These are phyloP conservation scores for Mesoclemmys tuberculata DNA, from an alignment of 2,113 vertebrate genomes.

Conservation along the genomic window DNA sequence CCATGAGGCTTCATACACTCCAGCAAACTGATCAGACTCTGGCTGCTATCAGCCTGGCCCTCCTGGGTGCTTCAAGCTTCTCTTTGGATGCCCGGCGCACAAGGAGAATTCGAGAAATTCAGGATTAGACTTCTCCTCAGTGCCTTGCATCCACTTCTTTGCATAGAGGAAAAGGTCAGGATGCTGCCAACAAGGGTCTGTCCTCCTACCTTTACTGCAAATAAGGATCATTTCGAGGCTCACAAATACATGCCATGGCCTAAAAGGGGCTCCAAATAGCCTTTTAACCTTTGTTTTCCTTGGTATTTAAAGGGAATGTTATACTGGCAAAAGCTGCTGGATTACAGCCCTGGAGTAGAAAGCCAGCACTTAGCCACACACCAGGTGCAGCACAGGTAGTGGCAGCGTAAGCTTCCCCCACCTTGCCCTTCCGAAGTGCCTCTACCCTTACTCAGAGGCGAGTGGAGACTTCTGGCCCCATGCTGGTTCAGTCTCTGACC, in stretches of 20 bases:
- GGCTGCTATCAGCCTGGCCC: no score
- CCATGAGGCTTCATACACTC: not conserved
- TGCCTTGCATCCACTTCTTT: not conserved
- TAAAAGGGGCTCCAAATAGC: not conserved
- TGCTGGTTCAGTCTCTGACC: not conserved
- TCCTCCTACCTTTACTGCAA: not conserved
- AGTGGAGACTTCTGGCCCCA: fast-evolving
- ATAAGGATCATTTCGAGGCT: not conserved
- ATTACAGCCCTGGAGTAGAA: not conserved
- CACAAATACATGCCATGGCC: not conserved
- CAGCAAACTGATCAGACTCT: not conserved
- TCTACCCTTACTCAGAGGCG: fast-evolving
- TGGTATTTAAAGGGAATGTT: not conserved
- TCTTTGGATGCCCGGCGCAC: not conserved
- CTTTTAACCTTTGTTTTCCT: fast-evolving
- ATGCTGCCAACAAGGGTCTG: not conserved
- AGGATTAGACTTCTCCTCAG: not conserved
- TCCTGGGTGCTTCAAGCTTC: not conserved
- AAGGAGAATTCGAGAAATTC: not conserved
- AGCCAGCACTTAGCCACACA: not conserved
- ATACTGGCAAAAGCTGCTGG: not conserved
- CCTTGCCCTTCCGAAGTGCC: fast-evolving
- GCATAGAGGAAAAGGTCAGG: not conserved
- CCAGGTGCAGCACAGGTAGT: not conserved
- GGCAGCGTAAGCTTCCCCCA: fast-evolving